Evolutionary conservation across 2,888 invertebrate species (phyloP), one percentile per base, ranked within the genome.

Genomic region (Meteorus cinctellus): DNA sequence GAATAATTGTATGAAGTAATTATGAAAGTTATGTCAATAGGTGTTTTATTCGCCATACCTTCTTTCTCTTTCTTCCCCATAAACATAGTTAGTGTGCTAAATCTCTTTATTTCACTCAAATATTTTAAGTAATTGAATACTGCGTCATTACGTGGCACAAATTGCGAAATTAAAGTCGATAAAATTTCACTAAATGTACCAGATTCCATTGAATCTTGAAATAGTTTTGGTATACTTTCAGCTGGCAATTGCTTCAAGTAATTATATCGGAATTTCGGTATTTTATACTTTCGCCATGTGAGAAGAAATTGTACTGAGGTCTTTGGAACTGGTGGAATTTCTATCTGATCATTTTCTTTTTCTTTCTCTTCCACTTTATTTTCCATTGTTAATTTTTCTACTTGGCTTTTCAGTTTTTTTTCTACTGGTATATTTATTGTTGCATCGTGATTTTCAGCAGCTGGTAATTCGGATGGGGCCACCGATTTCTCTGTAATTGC

Each of bases 171-270:
- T 36, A 93, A 85, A 55, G 91, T 86, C 2, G 87, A 87, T 29
- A 95, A 81, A 72, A 95, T 91, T 59, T 93, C 93, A 5, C 93
- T 92, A 4, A 95, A 90, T 1, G 92, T 90, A 62, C 92, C 90
- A 75, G 92, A 92, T 79, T 95, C 95, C 77, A 95, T 88, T 0
- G 94, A 93, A 82, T 94, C 93, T 84, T 91, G 91, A 87, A 95
- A 94, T 80, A 95, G 92, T 0, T 90, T 87, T 1, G 93, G 92
- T 48, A 95, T 90, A 76, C 91, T 91, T 2, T 87, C 82, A 0
- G 93, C 92, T 3, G 91, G 90, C 82, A 95, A 92, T 85, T 92
- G 90, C 93, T 92, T 92, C 78, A 95, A 90, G 88, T 94, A 95
- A 79, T 91, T 88, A 81, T 92, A 92, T 83, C 92, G 91, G 29